Base-by-base conservation (phyloP, 2,888 invertebrate species). In the Opisthograptis luteolata region DNA sequence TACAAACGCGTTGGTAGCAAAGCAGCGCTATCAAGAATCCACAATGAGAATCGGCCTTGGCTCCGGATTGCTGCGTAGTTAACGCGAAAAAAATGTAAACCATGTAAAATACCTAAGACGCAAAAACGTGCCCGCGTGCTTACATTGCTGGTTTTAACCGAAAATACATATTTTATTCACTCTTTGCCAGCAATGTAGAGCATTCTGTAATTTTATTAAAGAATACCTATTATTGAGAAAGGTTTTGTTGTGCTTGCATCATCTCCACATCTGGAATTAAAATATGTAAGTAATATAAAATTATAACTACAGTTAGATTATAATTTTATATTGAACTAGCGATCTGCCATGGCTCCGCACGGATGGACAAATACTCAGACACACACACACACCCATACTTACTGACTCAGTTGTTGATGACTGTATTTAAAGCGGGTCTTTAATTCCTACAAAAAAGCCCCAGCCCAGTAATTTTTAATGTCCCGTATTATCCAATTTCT, bases 41-140 rank as follows among this genome's bases (percentile, higher is more conserved):
- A 27, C 49, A 50, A 52, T 50, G 56, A 49, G 34, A 15, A 34
- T 13, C 45, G 50, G 42, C 62, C 58, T 60, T 62, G 56, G 41
- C 44, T 53, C 36, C 36, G 32, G 25, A 40, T 41, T 48, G 36
- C 49, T 49, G 58, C 60, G 58, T 60, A 58, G 52, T 49, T 37
- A 15, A 31, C 27, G 19, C 24, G 20, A 49, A 36, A 42, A n/a
- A n/a, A n/a, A n/a, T n/a, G n/a, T n/a, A n/a, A n/a, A n/a, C n/a
- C n/a, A n/a, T 20, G 27, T 41, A 19, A 36, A 13, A 31, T 14
- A 14, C 19, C 8, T 25, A 48, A 41, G 6, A 41, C 13, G 41
- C 9, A 22, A 19, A 6, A 4, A 24, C 28, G 30, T 10, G 27
- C 1, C 9, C 27, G 10, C 28, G 2, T 27, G 6, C 10, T 5